Evolutionary conservation across 1,140 invertebrate species (phyloP).

Genomic region (Drosophila mauritiana): DNA sequence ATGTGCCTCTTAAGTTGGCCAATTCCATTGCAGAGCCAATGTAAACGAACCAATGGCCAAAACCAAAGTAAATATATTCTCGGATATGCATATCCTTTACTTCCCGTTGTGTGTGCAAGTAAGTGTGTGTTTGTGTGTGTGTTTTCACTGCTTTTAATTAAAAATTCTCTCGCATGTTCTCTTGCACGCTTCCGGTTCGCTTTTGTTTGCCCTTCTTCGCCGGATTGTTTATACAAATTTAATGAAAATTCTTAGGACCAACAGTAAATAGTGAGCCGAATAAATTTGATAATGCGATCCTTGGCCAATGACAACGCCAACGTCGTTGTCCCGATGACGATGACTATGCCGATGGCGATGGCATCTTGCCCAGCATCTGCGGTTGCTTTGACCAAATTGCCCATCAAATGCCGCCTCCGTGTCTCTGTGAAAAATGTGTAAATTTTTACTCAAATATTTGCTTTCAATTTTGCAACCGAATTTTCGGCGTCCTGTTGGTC

Average conservation of each 20-base stretch:
- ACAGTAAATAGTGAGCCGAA: constrained; percentile 48
- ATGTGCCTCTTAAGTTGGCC: constrained; percentile 45
- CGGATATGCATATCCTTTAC: constrained; percentile 8
- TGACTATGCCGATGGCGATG: neutral
- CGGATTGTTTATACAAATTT: constrained; percentile 49
- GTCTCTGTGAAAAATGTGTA: constrained; percentile 62
- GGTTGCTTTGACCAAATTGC: constrained; percentile 67
- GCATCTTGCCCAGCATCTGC: constrained; percentile 42
- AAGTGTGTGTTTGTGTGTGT: constrained; percentile 6
- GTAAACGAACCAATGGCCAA: constrained; percentile 50
- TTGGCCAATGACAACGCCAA: constrained; percentile 12
- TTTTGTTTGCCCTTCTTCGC: constrained; percentile 33
- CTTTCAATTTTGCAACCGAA: constrained; percentile 68
- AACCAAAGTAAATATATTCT: constrained; percentile 30
- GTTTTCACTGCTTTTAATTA: constrained; percentile 59
- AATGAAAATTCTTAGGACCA: constrained; percentile 58
- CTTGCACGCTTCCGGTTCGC: constrained; percentile 22
- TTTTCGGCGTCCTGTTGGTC: neutral
- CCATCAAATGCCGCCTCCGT: constrained; percentile 45
- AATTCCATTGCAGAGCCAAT: constrained; percentile 56
- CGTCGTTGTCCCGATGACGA: neutral
- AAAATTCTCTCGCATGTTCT: constrained; percentile 55
- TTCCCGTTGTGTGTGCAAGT: neutral
- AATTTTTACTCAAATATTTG: constrained; percentile 81
- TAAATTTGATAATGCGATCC: constrained; percentile 32